phyloP scores from a whole-genome alignment of 1,140 invertebrate genomes.

The Zophobas morio region DNA sequence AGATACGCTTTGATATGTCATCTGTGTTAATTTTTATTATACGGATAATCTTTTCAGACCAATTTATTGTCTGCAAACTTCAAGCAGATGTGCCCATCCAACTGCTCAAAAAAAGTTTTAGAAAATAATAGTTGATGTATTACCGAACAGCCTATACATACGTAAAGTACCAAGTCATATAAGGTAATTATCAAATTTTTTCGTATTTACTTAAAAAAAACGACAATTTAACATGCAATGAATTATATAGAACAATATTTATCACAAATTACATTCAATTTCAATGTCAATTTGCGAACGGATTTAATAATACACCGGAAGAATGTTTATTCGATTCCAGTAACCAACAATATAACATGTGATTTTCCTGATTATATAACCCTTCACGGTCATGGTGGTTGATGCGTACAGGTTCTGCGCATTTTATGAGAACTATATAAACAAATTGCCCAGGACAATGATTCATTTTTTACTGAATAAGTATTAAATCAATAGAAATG shows the following conservation, averaged over 20 bases:
- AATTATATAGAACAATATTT: conserved; percentile 3
- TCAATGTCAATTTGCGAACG: conserved; percentile 54
- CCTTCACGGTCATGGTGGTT: conserved; percentile 57
- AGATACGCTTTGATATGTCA: too few relatives aligned
- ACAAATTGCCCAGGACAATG: conserved; percentile 34
- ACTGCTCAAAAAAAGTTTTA: too few relatives aligned
- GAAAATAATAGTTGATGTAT: too few relatives aligned
- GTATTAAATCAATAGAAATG: conserved; percentile 1
- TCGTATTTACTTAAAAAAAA: not conserved
- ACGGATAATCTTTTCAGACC: too few relatives aligned
- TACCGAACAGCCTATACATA: too few relatives aligned
- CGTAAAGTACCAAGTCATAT: too few relatives aligned
- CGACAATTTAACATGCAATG: conserved; percentile 13
- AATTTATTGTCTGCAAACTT: too few relatives aligned
- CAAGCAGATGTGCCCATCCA: too few relatives aligned
- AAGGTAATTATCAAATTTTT: too few relatives aligned
- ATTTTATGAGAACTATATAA: conserved; percentile 26
- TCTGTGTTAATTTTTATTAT: too few relatives aligned
- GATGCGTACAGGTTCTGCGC: conserved; percentile 25
- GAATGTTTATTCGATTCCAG: conserved; percentile 49
- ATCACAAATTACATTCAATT: conserved; percentile 44
- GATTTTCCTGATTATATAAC: conserved; percentile 58
- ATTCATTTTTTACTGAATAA: conserved; percentile 4
- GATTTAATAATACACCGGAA: conserved; percentile 55
- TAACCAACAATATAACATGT: conserved; percentile 52